Percentiles rank a stretch among this genome's conserved stretches.
phyloP scores from a whole-genome alignment of 2,113 vertebrate species.

The Ameiurus melas region DNA sequence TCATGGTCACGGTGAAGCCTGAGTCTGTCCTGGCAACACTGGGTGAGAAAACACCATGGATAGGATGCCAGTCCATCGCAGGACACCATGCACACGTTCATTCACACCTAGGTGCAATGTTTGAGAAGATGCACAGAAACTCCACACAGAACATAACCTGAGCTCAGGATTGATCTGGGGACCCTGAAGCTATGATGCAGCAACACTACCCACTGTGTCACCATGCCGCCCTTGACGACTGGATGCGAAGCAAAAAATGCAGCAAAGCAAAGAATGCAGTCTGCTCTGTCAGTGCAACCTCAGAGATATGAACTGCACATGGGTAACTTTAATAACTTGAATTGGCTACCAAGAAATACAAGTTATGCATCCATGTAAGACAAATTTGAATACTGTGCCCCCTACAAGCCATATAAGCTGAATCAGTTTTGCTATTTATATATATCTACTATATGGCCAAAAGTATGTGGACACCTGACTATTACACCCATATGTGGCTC shows the following conservation, averaged over 20 bases:
- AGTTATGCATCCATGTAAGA: not conserved
- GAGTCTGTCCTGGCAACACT: not conserved
- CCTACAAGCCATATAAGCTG: not conserved
- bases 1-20: not conserved
- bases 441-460: not conserved
- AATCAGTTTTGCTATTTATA: not conserved
- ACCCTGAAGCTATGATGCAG: not conserved
- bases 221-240: too few relatives aligned
- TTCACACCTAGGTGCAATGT: not conserved
- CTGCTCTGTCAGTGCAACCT: not conserved
- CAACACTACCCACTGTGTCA: too few relatives aligned
- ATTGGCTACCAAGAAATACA: too few relatives aligned
- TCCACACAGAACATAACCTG: not conserved
- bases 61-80: not conserved
- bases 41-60: not conserved
- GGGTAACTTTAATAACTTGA: not conserved
- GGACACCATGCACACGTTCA: not conserved
- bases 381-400: not conserved
- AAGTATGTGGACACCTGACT: not conserved
- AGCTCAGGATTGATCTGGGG: not conserved
- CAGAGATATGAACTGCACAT: not conserved
- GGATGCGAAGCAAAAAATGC: not conserved
- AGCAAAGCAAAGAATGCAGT: not conserved
- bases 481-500: not conserved
- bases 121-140: not conserved